These are phyloP conservation scores for Drosophila histrio DNA, from an alignment of 2,888 invertebrate species.

Conservation along the genomic window DNA sequence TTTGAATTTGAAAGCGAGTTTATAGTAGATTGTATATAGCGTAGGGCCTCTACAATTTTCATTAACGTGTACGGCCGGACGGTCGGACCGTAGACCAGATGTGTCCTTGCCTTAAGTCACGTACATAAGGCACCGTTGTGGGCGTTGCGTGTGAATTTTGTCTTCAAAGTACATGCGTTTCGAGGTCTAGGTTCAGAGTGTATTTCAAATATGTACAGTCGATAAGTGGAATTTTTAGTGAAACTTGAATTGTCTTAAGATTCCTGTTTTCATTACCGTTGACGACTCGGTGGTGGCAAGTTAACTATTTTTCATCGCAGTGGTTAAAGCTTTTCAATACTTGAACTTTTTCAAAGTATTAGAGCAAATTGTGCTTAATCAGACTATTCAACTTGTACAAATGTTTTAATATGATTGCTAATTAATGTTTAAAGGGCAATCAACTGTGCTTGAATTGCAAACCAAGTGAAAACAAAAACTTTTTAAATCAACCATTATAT, in stretches of 20 bases:
- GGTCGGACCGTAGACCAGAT: constrained; percentile 24
- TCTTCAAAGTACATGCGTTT: constrained; percentile 33
- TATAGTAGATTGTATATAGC: constrained; percentile 29
- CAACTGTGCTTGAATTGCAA: not conserved
- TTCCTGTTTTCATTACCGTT: constrained; percentile 63
- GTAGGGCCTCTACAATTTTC: constrained; percentile 36
- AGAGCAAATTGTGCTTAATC: not conserved
- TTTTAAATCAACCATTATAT: not conserved
- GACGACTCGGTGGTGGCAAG: constrained; percentile 62
- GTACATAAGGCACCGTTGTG: constrained; percentile 10
- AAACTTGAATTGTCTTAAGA: constrained; percentile 31
- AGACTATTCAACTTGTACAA: not conserved
- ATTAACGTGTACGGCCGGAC: constrained; percentile 40
- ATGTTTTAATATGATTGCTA: constrained; percentile 3
- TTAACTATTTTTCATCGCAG: constrained; percentile 30
- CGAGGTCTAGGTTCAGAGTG: constrained; percentile 8
- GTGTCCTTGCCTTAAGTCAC: constrained; percentile 51
- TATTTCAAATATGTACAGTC: constrained; percentile 15
- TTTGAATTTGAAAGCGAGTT: constrained; percentile 47
- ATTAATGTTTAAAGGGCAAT: constrained; percentile 7
- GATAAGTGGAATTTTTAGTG: constrained; percentile 20
- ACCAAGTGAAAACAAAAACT: not conserved
- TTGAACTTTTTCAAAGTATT: not conserved
- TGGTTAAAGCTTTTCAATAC: not conserved
- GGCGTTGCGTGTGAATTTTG: constrained; percentile 61